These are phyloP conservation scores for Arctia plantaginis DNA, from an alignment of 2,888 invertebrate genomes.

Conservation along the genomic window DNA sequence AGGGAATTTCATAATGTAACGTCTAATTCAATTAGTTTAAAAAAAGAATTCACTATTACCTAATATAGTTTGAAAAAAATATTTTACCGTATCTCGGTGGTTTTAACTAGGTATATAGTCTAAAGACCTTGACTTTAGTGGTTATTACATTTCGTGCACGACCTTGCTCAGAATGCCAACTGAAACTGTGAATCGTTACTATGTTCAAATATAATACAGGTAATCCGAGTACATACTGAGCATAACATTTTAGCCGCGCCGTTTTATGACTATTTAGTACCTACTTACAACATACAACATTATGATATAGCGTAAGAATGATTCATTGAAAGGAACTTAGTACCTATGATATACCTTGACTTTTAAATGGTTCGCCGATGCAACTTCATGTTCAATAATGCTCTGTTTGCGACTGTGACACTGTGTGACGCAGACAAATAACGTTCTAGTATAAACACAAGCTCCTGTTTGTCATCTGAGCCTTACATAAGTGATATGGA, in stretches of 20 bases:
- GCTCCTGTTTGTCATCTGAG: slow-evolving; percentile 4
- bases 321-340: neutral
- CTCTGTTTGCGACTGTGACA: neutral
- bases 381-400: neutral
- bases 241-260: neutral
- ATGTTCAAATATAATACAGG: neutral
- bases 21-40: too few relatives aligned
- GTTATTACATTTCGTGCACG: slow-evolving; percentile 1
- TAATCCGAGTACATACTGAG: neutral
- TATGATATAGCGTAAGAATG: neutral
- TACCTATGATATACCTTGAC: neutral
- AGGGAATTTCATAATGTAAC: too few relatives aligned
- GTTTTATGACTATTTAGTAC: neutral
- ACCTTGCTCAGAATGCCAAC: neutral
- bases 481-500: neutral
- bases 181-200: neutral
- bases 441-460: slow-evolving; percentile 6
- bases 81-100: neutral
- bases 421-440: slow-evolving; percentile 1
- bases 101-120: neutral
- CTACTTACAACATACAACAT: neutral
- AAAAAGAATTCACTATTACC: too few relatives aligned
- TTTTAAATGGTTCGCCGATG: neutral
- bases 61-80: neutral
- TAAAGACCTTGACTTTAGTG: slow-evolving; percentile 2